Base-by-base conservation (phyloP, 2,888 invertebrate species). In the Tiliacea citrago region DNA sequence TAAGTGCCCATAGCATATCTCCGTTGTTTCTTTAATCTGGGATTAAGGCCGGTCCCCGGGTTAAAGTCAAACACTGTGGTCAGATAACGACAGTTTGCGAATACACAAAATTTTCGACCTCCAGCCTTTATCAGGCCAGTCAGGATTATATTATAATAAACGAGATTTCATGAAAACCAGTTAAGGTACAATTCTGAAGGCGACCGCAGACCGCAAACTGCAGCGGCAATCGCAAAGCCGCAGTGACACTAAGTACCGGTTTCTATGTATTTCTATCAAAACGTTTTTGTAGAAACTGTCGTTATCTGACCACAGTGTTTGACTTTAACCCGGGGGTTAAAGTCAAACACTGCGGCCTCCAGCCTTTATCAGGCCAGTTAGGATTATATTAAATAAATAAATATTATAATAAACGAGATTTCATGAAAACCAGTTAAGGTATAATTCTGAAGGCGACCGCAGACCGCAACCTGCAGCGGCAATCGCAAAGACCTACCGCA, bases 31-130 rank as follows among this genome's bases (percentile, higher is more conserved):
- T 68, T 53, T 71, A 60, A 78, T 74, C 81, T 21, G 2, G 51
- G 79, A 57, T 67, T 53, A 72, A 69, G 65, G 21, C 39, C 35
- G 51, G 70, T 66, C 73, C 67, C 63, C 39, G 68, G 79, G 74
- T 66, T 42, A 72, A 87, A 87, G 79, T 84, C 77, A 77, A 84
- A 86, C 62, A 80, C 55, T 77, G 70, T 62, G 76, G 74, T 77
- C 74, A 73, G 79, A 82, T 79, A 78, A 80, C 51, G 75, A 53
- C 66, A 78, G 79, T 73, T 77, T 49, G 83, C 42, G 72, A 86
- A 79, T 74, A 78, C 77, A 80, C 77, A 67, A 65, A 68, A 77
- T 82, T 70, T 76, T 68, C 68, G 68, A 68, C 61, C 68, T 51
- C 53, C 35, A 51, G 55, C 79, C 77, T 69, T 61, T 75, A 77